Base-by-base conservation (phyloP, 2,888 invertebrate genomes). In the Aphelenchoides bicaudatus region DNA sequence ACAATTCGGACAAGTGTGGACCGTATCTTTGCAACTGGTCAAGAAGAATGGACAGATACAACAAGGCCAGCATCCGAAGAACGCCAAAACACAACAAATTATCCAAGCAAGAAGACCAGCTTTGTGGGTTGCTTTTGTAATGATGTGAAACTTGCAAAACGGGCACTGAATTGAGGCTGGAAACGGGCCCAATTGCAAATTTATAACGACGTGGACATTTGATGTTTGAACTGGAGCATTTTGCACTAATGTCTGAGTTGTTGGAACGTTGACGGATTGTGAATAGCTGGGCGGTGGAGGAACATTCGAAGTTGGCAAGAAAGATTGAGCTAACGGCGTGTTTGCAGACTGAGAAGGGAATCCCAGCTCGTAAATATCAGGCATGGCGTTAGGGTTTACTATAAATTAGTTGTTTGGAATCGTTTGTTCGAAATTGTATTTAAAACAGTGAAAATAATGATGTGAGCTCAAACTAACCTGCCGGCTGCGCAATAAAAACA, bases 31-130 rank as follows among this genome's bases (percentile, higher is more conserved):
- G 23, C 43, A 43, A 21, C n/a, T 43, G 10, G 43, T 8, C 8
- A 43, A 8, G 25, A 19, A 43, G 43, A 43, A 43, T 8, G 43
- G 43, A 10, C 10, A 10, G 25, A 43, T 10, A n/a, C 43, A 43
- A 25, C 16, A 43, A n/a, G 43, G 43, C 43, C 43, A 43, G 23
- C 43, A 43, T 43, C 43, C 23, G 43, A 43, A 10, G 10, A 43
- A n/a, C 25, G 43, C 43, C 21, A 43, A 25, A 8, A 19, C 43
- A n/a, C 43, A 43, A 25, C 43, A 43, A 43, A 43, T 43, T 25
- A 43, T 10, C 43, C 43, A 43, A 19, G 43, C 25, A 10, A 43
- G n/a, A n/a, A 43, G 43, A 21, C 43, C 43, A 6, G 43, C 43
- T 8, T 25, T 19, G 25, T 43, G 16, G 23, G 25, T 25, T 8